Evolutionary conservation across 2,888 invertebrate genomes (phyloP), one percentile per base, ranked within the genome.

Genomic region (Prosapia bicincta): DNA sequence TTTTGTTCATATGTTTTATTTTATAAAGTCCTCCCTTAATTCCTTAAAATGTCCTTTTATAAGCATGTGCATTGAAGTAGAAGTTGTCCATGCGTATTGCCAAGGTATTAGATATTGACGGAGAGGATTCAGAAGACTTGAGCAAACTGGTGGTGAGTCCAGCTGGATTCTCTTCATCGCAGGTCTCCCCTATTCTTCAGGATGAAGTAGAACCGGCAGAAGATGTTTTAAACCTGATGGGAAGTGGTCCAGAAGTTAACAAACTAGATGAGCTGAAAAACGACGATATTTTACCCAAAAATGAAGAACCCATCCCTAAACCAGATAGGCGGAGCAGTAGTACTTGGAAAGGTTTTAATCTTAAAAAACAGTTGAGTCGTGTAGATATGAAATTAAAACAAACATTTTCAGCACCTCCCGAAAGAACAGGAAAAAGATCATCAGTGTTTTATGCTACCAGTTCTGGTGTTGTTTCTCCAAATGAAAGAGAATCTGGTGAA

Each of bases 311-410:
- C 68, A 67, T 75, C 71, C 54, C 70, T 75, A 76, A 78, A 74
- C 26, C 77, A 74, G 74, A 76, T 26, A 70, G 77, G 28, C 26
- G 76, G 26, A 77, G 79, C 54, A 81, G 81, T 72, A 79, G 83
- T 71, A 82, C 85, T 76, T 93, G 93, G 92, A 93, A 92, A 85
- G 89, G 90, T 78, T 93, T 93, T 86, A 93, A 91, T 84, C 87
- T 94, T 77, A 94, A 94, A 85, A 90, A 93, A 81, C 93, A 94
- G 85, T 88, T 94, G 81, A 93, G 93, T 78, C 92, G 89, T 85
- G 94, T 93, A 80, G 93, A 93, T 83, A 86, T 91, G 82, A 93
- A 91, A 84, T 86, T 92, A 78, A 92, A 92, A 84, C 91, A 90
- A 82, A 90, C 90, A 69, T 90, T 81, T 72, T 89, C 85, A 30